Evolutionary conservation across 2,113 vertebrate species (phyloP), one percentile per base, ranked within the genome.

Genomic region (Chiloscyllium plagiosum): DNA sequence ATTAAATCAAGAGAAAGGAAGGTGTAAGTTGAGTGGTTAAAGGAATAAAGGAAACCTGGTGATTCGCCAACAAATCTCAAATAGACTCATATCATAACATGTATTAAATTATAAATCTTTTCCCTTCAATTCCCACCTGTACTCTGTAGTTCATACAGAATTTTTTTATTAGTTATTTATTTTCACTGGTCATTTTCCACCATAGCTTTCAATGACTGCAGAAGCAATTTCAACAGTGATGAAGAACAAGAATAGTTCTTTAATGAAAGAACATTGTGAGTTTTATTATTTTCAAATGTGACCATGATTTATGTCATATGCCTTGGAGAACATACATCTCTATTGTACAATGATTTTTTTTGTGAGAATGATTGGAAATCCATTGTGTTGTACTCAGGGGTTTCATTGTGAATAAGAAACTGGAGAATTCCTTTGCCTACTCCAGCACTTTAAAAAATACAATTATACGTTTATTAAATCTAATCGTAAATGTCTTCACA

Each of bases 361-460:
- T 69, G 92, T 70, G 96, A 89, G 96, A 95, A 96, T 96, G 95
- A 96, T 96, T 97, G 97, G 95, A 97, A 96, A 97, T 96, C 96
- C 96, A 96, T 96, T 96, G 96, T 8, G 12, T 26, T 26, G 76
- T 94, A 96, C 96, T 95, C 96, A 92, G 92, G 97, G 96, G 96
- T 95, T 96, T 95, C 96, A 96, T 93, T 95, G 95, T 95, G 96
- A 95, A 42, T 85, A 56, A 6, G 94, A 56, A 95, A 50, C 83
- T 50, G 42, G 69, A 96, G 78, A 95, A 86, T 96, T 90, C 61
- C 86, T 96, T 96, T 95, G 96, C 96, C 22, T 47, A 95, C 87
- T 96, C 96, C 96, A 97, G 97, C 97, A 96, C 96, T 97, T 97
- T 96, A 92, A 65, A 92, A n/a, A 92, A 24, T 95, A 95, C 96